Evolutionary conservation across 2,113 vertebrate species (phyloP).

Genomic region (Atractosteus spatula): DNA sequence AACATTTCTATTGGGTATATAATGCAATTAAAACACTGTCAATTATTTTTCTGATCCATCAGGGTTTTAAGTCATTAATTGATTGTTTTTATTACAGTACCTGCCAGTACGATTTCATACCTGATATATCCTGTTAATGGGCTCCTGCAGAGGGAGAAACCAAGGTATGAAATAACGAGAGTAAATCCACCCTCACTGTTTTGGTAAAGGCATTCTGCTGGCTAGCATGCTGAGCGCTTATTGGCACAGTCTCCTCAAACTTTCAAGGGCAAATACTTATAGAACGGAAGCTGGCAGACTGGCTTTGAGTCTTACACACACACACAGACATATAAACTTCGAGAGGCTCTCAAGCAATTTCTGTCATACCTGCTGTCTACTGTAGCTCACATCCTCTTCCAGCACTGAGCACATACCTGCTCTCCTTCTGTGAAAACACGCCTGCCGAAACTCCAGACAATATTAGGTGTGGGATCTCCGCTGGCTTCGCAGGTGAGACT

Average conservation of each 20-base stretch:
- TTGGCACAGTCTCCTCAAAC: too few relatives aligned
- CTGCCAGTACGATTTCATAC: slow-evolving; percentile 69
- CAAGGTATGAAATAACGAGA: slow-evolving; percentile 55
- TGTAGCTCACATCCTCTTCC: too few relatives aligned
- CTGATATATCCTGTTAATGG: slow-evolving; percentile 78
- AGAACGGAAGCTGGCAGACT: too few relatives aligned
- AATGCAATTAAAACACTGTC: slow-evolving; percentile 18
- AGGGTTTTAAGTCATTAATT: slow-evolving; percentile 30
- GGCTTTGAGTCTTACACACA: too few relatives aligned
- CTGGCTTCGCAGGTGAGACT: slow-evolving; percentile 92
- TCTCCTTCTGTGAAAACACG: slow-evolving; percentile 87
- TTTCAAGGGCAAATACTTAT: too few relatives aligned
- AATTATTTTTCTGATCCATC: slow-evolving; percentile 34
- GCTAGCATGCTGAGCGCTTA: not conserved
- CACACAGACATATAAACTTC: too few relatives aligned
- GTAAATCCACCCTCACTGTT: not conserved
- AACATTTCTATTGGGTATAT: not conserved
- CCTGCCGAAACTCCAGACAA: slow-evolving; percentile 85
- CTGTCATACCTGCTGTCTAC: too few relatives aligned
- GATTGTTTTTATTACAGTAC: slow-evolving; percentile 47
- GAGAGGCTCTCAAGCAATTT: too few relatives aligned
- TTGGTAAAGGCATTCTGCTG: not conserved
- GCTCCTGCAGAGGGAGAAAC: slow-evolving; percentile 71
- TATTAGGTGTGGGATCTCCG: slow-evolving; percentile 91
- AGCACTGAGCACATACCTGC: slow-evolving; percentile 71